phyloP scores from a whole-genome alignment of 2,113 vertebrate species.

The Oreocharis arfaki region DNA sequence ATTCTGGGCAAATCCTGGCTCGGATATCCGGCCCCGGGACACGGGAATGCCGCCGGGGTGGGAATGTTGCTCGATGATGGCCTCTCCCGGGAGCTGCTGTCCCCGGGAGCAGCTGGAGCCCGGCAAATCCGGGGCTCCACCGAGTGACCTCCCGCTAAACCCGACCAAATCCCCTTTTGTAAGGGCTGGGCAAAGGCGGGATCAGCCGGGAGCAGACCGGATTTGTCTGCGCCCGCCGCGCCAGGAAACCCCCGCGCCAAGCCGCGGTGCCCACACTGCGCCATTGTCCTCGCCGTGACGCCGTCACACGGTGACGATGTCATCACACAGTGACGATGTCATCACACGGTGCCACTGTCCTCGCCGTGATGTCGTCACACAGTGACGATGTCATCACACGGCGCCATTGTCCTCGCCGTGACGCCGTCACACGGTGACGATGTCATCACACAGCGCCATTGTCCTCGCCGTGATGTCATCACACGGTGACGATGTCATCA shows the following conservation, averaged over 20 bases:
- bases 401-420: too few relatives aligned
- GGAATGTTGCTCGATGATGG: neutral
- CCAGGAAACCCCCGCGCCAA: neutral
- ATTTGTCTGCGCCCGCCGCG: constrained; percentile 19
- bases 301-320: too few relatives aligned
- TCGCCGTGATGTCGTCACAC: too few relatives aligned
- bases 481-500: too few relatives aligned
- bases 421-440: too few relatives aligned
- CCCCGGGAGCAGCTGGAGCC: neutral
- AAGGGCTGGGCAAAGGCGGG: constrained; percentile 23
- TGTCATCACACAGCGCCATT: too few relatives aligned
- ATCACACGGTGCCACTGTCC: neutral
- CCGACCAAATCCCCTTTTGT: constrained; percentile 39
- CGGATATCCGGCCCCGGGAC: accelerated
- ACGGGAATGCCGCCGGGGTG: neutral
- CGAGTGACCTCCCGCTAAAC: constrained; percentile 19
- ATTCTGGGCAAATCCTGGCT: neutral
- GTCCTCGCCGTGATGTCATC: too few relatives aligned
- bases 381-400: too few relatives aligned
- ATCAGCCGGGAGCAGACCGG: neutral
- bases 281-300: neutral
- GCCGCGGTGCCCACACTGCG: accelerated
- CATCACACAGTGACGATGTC: neutral
- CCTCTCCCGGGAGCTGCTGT: neutral
- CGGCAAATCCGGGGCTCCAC: neutral